These are phyloP conservation scores for Peromyscus californicus DNA, from an alignment of 2,113 vertebrate genomes.

Conservation along the genomic window DNA sequence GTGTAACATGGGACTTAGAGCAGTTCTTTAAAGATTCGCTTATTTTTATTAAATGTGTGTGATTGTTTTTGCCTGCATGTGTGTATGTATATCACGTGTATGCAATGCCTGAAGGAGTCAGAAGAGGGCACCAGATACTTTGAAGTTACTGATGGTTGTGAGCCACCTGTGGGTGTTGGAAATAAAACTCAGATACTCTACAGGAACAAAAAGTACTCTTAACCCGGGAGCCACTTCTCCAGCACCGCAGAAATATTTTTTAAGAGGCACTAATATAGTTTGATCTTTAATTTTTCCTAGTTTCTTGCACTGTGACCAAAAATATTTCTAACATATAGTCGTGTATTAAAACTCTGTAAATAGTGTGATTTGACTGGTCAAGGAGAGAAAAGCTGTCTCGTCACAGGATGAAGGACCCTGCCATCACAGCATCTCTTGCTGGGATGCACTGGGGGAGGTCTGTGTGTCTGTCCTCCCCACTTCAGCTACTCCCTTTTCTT, in stretches of 20 bases:
- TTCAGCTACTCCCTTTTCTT: conserved; percentile 82
- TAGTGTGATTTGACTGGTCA: not conserved
- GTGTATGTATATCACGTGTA: not conserved
- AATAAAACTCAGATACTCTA: not conserved
- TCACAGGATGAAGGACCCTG: not conserved
- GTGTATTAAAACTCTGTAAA: not conserved
- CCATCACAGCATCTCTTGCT: not conserved
- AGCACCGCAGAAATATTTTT: not conserved
- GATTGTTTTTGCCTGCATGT: not conserved
- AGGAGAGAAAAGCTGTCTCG: not conserved
- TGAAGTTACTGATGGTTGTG: not conserved
- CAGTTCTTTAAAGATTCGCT: not conserved
- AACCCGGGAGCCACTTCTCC: not conserved
- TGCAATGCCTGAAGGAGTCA: not conserved
- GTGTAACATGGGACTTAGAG: not conserved
- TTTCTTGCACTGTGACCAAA: not conserved
- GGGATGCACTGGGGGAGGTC: not conserved
- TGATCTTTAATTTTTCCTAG: not conserved
- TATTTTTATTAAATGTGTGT: not conserved
- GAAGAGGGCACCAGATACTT: not conserved
- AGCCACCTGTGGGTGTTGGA: not conserved
- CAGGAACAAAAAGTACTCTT: not conserved
- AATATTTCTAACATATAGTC: not conserved
- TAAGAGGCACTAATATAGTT: not conserved
- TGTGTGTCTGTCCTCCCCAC: accelerated